Evolutionary conservation across 2,113 vertebrate species (phyloP), one percentile per base, ranked within the genome.

Genomic region (Rhinolophus sinicus): DNA sequence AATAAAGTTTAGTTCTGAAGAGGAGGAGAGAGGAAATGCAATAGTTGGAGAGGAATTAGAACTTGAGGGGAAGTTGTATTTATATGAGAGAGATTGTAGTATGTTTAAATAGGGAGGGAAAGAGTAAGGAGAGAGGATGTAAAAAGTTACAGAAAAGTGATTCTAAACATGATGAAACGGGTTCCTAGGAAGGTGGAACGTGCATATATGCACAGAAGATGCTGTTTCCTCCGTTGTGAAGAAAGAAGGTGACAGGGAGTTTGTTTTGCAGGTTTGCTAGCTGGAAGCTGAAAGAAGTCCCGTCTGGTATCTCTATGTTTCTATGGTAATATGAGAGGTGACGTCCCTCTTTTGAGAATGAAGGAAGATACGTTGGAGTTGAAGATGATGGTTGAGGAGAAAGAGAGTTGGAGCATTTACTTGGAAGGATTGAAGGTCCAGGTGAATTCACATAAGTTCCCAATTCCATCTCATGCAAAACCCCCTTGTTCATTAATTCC

Each of bases 351-450:
- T 38, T 24, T 67, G 7, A 67, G 12, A 65, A 82, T 44, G 3
- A 52, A 14, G 15, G 24, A 12, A 72, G 7, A 86, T 4, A 19
- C 3, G 1, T 18, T 64, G 8, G 30, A 60, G 13, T 26, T 78
- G 35, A 28, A 76, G 78, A 50, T 72, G 22, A 87, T 35, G 28
- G 16, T 26, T 38, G 8, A 70, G 6, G 69, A 50, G 0, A 3
- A 87, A 4, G 54, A 84, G 16, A 50, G 58, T 6, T 83, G 30
- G 8, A 11, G 21, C 10, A 9, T 60, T 24, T 2, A 44, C 13
- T 16, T 0, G 60, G 26, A 47, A 22, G 2, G 5, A 12, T 2
- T 15, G 21, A 64, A 62, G 19, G 0, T 8, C 35, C 3, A 15
- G 16, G 33, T n/a, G 24, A 70, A 8, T 33, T 26, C 28, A 10